These are phyloP conservation scores for Apeltes quadracus DNA, from an alignment of 2,113 vertebrate species.

Conservation along the genomic window DNA sequence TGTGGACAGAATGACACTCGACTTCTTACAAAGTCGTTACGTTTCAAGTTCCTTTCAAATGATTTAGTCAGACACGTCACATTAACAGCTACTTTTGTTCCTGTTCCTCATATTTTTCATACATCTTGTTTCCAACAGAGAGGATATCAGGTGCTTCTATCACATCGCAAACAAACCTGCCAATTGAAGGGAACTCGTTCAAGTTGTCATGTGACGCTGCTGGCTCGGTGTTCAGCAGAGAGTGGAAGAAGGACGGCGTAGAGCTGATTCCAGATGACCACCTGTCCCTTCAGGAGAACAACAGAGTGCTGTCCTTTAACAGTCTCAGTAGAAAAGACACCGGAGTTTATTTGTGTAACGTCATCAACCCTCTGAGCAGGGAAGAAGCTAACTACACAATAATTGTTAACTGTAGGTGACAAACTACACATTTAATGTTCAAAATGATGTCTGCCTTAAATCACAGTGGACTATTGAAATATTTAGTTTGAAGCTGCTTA, in stretches of 20 bases:
- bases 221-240: slow-evolving; percentile 11
- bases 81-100: not conserved
- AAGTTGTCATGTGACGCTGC: slow-evolving; percentile 8
- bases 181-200: slow-evolving; percentile 1
- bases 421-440: not conserved
- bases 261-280: slow-evolving; percentile 26
- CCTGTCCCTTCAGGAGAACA: slow-evolving; percentile 29
- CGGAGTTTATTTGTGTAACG: slow-evolving; percentile 43
- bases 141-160: slow-evolving; percentile 33
- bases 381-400: not conserved
- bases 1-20: too few species aligned
- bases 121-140: slow-evolving; percentile 42
- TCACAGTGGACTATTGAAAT: not conserved
- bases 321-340: not conserved
- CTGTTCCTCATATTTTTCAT: not conserved
- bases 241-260: slow-evolving; percentile 53
- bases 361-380: slow-evolving; percentile 47
- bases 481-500: not conserved
- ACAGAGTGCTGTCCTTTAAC: slow-evolving; percentile 49
- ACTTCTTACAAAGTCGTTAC: too few species aligned
- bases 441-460: not conserved
- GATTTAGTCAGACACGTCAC: too few species aligned
- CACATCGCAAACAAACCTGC: not conserved
- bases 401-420: slow-evolving; percentile 57
- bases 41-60: too few species aligned